Evolutionary conservation across 1,140 invertebrate species (phyloP), one percentile per base, ranked within the genome.

Genomic region (Cecropterus lyciades): DNA sequence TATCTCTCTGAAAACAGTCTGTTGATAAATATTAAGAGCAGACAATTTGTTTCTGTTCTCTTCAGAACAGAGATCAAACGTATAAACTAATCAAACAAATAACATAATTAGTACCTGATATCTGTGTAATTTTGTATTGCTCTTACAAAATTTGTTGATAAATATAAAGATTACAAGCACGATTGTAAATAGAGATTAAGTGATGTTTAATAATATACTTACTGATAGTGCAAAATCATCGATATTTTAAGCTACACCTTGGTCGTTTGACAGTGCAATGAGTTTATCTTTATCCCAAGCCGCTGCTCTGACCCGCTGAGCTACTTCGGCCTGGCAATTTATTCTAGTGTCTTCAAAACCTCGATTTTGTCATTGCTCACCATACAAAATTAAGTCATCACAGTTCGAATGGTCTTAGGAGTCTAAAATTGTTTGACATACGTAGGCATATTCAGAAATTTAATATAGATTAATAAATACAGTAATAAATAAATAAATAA

Each of bases 281-380:
- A 56, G 63, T 66, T 70, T 65, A 66, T 70, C 64, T 70, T 70
- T 66, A 65, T 72, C 53, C 27, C 52, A 52, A 60, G 65, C 65
- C 10, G 15, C 45, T 14, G 51, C 43, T 53, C 65, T 56, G 64
- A 62, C 69, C 53, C 46, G 67, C 48, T 52, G 55, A 16, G 24
- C 63, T 45, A 64, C 40, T 59, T 65, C 30, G 57, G 45, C 57
- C 45, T 60, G 57, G 57, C 57, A 60, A 49, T 37, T 30, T 60
- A 60, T 60, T 60, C 57, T 60, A 49, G 57, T 60, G 57, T 48
- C 45, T 60, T 60, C 20, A 37, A 60, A 60, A 48, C 45, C 24
- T 20, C 43, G 60, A 45, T 42, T 55, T 57, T 69, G 45, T 60
- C 27, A 33, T 37, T 60, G 24, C n/a, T 52, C n/a, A 52, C 17